Base-by-base conservation (phyloP, 2,797 vertebrate genomes). In the Argentina silus region DNA sequence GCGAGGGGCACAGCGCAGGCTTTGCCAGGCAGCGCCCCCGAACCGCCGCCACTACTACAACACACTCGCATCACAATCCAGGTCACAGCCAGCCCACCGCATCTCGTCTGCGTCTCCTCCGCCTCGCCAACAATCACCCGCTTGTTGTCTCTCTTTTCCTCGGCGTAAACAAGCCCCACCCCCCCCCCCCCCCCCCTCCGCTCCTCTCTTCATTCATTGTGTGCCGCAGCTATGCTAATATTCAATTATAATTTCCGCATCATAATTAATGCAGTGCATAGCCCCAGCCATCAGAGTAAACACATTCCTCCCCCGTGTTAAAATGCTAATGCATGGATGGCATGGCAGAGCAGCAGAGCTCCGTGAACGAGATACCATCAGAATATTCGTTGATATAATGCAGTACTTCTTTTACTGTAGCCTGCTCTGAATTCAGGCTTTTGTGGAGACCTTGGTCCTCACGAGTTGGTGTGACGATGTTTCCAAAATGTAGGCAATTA, bases 261-360 rank as follows among this genome's bases (percentile, higher is more conserved):
- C 73, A 72, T 81, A 80, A 87, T 84, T 79, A 87, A 85, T 82
- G 76, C 78, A 74, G 70, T 55, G 61, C 74, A 80, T 75, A 72
- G 75, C 55, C 63, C 69, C 64, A 71, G 70, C 72, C 67, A 75
- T 66, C 64, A 79, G 73, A 68, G 83, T 86, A 84, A 86, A 87
- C 76, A 80, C 70, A 78, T 78, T 77, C 83, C 72, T 75, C 67
- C 70, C 55, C 65, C 66, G 67, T 51, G 61, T 73, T 69, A 72
- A 81, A 76, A 85, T 85, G 86, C 85, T 80, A 80, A 85, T 86
- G 44, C 15, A 67, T 67, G 64, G 55, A 77, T 70, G 63, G 74
- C 43, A 69, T 70, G 67, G 55, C 55, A 68, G 76, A 78, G 67
- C 44, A 71, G 70, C 59, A 61, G 51, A 63, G 80, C 72, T 36